Evolutionary conservation across 2,888 invertebrate species (phyloP).

Genomic region (Drosophila macrospina): DNA sequence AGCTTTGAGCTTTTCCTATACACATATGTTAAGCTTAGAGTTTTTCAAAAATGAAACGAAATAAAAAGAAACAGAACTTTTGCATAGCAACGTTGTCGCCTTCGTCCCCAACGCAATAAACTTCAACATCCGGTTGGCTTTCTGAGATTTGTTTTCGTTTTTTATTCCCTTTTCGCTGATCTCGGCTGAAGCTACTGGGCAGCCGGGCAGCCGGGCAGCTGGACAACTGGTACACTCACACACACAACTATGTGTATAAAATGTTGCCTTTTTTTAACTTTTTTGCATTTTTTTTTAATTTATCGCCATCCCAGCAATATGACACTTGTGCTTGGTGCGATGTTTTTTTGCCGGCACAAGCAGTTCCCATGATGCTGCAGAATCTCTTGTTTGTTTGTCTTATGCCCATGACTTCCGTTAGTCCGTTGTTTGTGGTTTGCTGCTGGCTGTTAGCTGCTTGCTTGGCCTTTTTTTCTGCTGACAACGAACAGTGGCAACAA

Average conservation of each 20-base stretch:
- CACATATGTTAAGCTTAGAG: conserved; percentile 16
- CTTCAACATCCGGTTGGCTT: conserved; percentile 79
- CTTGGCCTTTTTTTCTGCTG: conserved; percentile 57
- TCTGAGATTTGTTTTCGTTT: conserved; percentile 65
- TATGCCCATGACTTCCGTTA: conserved; percentile 80
- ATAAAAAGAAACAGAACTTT: conserved; percentile 28
- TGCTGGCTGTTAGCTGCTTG: conserved; percentile 22
- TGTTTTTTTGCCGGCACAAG: conserved; percentile 65
- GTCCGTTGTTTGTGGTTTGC: conserved; percentile 55
- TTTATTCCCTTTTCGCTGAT: conserved; percentile 65
- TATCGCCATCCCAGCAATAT: conserved; percentile 76
- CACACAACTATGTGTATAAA: conserved; percentile 64
- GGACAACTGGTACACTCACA: conserved; percentile 33
- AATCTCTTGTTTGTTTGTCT: conserved; percentile 71
- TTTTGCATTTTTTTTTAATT: conserved; percentile 49
- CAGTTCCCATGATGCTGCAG: conserved; percentile 82
- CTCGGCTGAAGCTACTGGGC: conserved; percentile 59
- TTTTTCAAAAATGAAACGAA: conserved; percentile 29
- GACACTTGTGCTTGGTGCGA: conserved; percentile 71
- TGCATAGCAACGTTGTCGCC: conserved; percentile 55
- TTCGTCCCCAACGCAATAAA: conserved; percentile 56
- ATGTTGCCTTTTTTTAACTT: conserved; percentile 63
- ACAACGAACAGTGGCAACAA: conserved; percentile 40
- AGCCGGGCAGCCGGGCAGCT: conserved; percentile 38
- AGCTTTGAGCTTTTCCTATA: conserved; percentile 27